A percentile compares a stretch with the other conserved stretches of the same genome.
Evolutionary conservation across 2,888 invertebrate species (phyloP).

Genomic region (Leptinotarsa rubiginosa): DNA sequence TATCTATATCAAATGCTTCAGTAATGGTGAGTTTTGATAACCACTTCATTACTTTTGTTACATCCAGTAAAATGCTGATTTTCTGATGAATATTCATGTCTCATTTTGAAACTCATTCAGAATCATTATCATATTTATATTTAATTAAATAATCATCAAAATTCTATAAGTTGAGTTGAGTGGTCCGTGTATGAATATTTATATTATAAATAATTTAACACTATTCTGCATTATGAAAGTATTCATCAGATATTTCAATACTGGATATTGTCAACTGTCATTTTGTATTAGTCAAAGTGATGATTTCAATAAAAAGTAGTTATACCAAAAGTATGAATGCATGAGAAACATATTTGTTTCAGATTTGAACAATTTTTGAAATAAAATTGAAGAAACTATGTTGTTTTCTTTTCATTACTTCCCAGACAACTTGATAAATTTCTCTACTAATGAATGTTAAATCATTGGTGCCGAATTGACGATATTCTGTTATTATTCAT

Average conservation of each 20-base stretch:
- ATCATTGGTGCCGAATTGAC: too few species aligned
- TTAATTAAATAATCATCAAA: slow-evolving; percentile 16
- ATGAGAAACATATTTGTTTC: too few species aligned
- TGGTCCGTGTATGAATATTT: slow-evolving; percentile 14
- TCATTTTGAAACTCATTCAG: slow-evolving; percentile 11
- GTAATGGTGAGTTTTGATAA: neutral
- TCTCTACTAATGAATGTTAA: too few species aligned
- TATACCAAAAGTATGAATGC: too few species aligned
- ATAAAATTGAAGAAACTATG: too few species aligned
- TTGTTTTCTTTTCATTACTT: too few species aligned
- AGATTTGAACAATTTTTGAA: too few species aligned
- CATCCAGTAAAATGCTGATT: neutral
- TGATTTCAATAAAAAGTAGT: neutral
- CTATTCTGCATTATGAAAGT: slow-evolving; percentile 25
- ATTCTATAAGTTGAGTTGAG: slow-evolving; percentile 24
- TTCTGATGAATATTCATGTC: slow-evolving; percentile 20
- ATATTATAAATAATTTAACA: slow-evolving; percentile 34
- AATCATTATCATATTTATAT: slow-evolving; percentile 24
- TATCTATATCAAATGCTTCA: neutral
- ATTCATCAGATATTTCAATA: slow-evolving; percentile 28
- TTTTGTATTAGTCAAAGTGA: slow-evolving; percentile 28
- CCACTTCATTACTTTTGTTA: neutral
- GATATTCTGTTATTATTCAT: too few species aligned
- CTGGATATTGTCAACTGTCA: slow-evolving; percentile 29
- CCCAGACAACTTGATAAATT: too few species aligned